phyloP scores from a whole-genome alignment of 30 jellyfish, hydroid and myxozoan genomes.

The Turritopsis rubra region DNA sequence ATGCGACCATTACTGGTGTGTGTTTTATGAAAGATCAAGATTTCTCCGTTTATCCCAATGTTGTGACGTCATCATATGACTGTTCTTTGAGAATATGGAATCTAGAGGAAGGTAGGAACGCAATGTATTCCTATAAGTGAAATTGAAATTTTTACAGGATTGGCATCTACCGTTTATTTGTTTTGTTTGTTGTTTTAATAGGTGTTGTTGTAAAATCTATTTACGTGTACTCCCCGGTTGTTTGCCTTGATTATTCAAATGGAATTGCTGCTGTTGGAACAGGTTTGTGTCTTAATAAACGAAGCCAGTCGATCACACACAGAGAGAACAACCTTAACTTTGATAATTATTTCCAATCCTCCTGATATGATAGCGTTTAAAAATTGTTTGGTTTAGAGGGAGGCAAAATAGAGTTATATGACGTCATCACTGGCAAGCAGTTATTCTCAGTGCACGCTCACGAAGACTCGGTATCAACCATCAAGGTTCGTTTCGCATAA shows the following conservation, averaged over 20 bases:
- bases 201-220: slow-evolving; percentile 55
- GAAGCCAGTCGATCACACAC: neutral
- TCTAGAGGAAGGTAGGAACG: slow-evolving; percentile 56
- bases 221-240: slow-evolving; percentile 81
- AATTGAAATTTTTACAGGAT: too few species aligned
- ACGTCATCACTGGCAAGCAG: slow-evolving; percentile 33
- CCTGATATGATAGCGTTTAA: too few species aligned
- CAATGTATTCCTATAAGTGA: too few species aligned
- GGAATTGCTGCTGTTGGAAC: slow-evolving; percentile 68
- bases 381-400: slow-evolving; percentile 48
- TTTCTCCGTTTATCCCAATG: slow-evolving; percentile 11
- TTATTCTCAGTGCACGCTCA: slow-evolving; percentile 39
- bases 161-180: neutral
- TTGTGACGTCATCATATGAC: slow-evolving; percentile 43
- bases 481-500: slow-evolving; percentile 53
- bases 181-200: neutral
- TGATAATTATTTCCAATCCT: too few species aligned
- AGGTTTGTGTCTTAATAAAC: too few species aligned
- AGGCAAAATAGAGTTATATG: slow-evolving; percentile 71
- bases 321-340: too few species aligned
- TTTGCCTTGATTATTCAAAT: slow-evolving; percentile 53
- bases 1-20: slow-evolving; percentile 73
- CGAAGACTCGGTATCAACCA: slow-evolving; percentile 62
- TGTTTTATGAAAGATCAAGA: slow-evolving; percentile 31
- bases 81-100: slow-evolving; percentile 89